Conservation (phyloP, 1,140 invertebrate species). For the Penaeus chinensis region DNA sequence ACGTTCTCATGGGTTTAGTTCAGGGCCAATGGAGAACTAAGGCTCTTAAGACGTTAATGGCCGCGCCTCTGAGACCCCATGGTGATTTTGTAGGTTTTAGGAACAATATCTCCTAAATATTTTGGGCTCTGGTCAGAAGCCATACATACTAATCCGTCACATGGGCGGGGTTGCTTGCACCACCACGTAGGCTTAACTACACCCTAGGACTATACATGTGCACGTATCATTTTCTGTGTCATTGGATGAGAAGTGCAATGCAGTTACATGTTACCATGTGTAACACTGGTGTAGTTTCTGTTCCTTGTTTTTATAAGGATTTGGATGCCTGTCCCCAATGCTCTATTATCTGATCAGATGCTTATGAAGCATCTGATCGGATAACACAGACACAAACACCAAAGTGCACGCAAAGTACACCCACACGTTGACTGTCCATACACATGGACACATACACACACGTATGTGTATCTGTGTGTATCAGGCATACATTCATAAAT, state of each 20-base stretch:
- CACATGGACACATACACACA: not conserved
- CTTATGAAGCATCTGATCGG: too few species aligned
- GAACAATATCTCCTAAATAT: slow-evolving; percentile 24
- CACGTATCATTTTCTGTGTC: not conserved
- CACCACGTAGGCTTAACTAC: not conserved
- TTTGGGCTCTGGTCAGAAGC: slow-evolving; percentile 19
- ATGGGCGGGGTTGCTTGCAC: slow-evolving; percentile 25
- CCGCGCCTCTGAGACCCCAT: slow-evolving; percentile 1
- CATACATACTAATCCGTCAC: slow-evolving; percentile 20
- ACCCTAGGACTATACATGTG: slow-evolving; percentile 11
- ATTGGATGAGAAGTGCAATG: not conserved
- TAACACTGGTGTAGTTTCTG: not conserved
- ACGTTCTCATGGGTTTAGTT: too few species aligned
- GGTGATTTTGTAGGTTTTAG: slow-evolving; percentile 5
- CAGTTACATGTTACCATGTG: not conserved
- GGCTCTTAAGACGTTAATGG: too few species aligned
- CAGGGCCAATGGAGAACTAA: too few species aligned
- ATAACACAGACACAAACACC: not conserved
- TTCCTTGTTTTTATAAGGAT: not conserved
- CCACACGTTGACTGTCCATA: not conserved
- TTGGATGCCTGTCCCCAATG: not conserved
- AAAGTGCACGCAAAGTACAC: not conserved
- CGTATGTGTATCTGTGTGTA: not conserved
- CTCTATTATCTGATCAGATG: too few species aligned
- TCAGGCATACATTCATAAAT: not conserved